phyloP scores from a whole-genome alignment of 2,888 invertebrate genomes.

The Harpalus rufipes region DNA sequence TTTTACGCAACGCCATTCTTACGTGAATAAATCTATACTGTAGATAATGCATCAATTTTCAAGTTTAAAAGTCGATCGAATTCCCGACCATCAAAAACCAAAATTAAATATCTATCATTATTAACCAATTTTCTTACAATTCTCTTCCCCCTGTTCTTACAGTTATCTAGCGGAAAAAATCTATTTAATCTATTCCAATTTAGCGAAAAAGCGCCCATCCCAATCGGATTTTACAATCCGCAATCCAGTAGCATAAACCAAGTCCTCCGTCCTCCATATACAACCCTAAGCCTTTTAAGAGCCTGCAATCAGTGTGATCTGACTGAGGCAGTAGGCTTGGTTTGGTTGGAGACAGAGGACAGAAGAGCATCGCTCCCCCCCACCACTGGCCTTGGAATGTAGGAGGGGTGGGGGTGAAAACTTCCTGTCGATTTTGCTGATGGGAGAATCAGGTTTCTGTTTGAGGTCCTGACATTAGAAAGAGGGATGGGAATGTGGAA shows the following conservation, averaged over 20 bases:
- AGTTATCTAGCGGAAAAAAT: neutral
- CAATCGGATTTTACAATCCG: constrained; percentile 2
- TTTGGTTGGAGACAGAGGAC: neutral
- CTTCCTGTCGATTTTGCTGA: constrained; percentile 61
- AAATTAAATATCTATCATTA: no score
- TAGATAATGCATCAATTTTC: no score
- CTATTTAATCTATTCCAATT: constrained; percentile 3
- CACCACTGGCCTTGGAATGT: neutral
- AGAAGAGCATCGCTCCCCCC: neutral
- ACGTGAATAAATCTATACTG: no score
- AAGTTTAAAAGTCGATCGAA: no score
- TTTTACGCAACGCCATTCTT: no score
- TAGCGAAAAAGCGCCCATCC: neutral
- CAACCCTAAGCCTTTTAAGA: neutral
- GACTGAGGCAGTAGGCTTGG: neutral
- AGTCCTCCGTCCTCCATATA: neutral
- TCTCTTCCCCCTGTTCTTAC: neutral
- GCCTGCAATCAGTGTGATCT: neutral
- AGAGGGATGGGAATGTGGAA: no score
- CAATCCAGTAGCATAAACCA: neutral
- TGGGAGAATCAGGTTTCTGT: neutral
- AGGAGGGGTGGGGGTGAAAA: neutral
- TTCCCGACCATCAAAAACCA: no score
- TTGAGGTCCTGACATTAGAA: no score
- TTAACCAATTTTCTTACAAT: no score